Base-by-base conservation (phyloP, 2,888 invertebrate species). In the Sacculina carcini region DNA sequence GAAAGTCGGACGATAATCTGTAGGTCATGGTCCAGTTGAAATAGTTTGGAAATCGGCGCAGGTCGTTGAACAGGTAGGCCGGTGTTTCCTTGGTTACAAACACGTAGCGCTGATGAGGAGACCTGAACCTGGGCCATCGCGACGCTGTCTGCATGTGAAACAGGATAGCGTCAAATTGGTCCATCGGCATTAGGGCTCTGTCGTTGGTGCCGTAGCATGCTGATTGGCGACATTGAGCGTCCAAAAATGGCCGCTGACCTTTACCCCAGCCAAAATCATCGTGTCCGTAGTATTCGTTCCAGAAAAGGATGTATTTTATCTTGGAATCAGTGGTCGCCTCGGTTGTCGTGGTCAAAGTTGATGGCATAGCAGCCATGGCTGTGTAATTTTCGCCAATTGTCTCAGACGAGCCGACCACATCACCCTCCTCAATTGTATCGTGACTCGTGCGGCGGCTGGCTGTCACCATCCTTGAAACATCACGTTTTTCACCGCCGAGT, bases 1-100 rank as follows among this genome's bases (percentile, higher is more conserved):
- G 52, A 16, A 59, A 40, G 39, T 58, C 58, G 4, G 59, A 59
- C 34, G 54, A 54, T n/a, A 49, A 39, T 19, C 58, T 48, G 47
- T 58, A 58, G 21, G 56, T 59, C 58, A 59, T 58, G 10, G 59
- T 59, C 58, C 58, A 56, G 38, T 59, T 59, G 52, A 58, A 59
- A 36, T 42, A 51, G n/a, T 24, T 28, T 19, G 9, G 5, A 29
- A 28, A 44, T 16, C 6, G 6, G 1, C 2, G 6, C n/a, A 44
- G 26, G 3, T 16, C 3, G n/a, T 28, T 44, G 5, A 29, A 10
- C 9, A 28, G 16, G 26, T 52, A 49, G 19, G 50, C 51, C 3
- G 56, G 51, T 7, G 56, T 55, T 28, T 56, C 56, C 23, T 52
- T 32, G 2, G 48, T 42, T 36, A 51, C 53, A 23, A 56, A 56